Percentiles rank a stretch among this genome's conserved stretches.
These are phyloP conservation scores for Loris lydekkerianus DNA, from an alignment of 2,797 vertebrate genomes.

Conservation along the genomic window DNA sequence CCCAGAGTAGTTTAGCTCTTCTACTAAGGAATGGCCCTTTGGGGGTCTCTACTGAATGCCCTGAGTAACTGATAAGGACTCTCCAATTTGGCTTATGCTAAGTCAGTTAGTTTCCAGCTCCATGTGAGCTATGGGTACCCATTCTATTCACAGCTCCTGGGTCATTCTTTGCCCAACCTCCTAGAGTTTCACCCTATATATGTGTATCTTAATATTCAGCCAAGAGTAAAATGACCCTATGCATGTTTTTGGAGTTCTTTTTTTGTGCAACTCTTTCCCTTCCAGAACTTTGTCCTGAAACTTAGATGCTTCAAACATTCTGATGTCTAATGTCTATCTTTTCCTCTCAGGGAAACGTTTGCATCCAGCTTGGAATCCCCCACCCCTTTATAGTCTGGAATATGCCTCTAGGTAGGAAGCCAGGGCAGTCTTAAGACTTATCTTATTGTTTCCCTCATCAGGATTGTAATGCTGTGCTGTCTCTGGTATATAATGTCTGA, in stretches of 20 bases:
- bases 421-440: background rate
- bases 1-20: background rate
- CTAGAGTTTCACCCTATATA: background rate
- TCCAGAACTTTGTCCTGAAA: conserved; percentile 6
- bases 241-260: background rate
- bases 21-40: background rate
- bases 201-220: background rate
- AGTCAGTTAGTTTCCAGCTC: background rate
- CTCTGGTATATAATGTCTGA: background rate
- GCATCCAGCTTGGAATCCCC: background rate
- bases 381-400: background rate
- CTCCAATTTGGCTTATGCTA: background rate
- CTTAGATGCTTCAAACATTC: background rate
- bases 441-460: background rate
- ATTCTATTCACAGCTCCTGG: background rate
- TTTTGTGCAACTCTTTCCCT: background rate
- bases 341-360: conserved; percentile 23
- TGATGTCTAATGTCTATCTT: conserved; percentile 3
- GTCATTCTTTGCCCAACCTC: background rate
- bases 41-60: background rate
- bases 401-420: background rate
- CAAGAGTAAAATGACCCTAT: background rate
- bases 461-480: background rate
- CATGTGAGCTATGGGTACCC: background rate
- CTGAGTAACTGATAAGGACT: background rate